Evolutionary conservation across 1,140 invertebrate species (phyloP).

Genomic region (Teleogryllus occipitalis): DNA sequence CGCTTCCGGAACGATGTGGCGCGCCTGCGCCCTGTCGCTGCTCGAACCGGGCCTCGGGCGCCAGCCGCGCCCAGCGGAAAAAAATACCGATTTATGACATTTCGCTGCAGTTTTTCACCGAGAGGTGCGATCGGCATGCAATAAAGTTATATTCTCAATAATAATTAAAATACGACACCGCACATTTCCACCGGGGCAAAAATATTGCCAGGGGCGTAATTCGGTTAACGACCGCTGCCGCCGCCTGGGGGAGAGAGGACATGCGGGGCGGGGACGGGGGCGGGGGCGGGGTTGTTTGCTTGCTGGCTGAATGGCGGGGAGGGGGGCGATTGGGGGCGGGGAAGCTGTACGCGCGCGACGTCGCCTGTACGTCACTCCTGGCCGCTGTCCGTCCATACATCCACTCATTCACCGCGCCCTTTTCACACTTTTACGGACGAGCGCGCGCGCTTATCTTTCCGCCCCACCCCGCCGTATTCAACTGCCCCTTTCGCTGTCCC

Average conservation of each 20-base stretch:
- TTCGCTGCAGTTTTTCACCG: not conserved
- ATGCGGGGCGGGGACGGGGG: too few relatives aligned
- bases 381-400: not conserved
- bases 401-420: not conserved
- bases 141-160: slow-evolving; percentile 1
- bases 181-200: not conserved
- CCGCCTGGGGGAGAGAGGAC: not conserved
- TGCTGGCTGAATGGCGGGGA: not conserved
- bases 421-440: not conserved
- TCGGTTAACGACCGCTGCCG: not conserved
- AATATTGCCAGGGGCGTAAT: not conserved
- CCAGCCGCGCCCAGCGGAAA: not conserved
- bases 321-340: too few relatives aligned
- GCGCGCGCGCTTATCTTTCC: not conserved
- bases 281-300: not conserved
- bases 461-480: not conserved
- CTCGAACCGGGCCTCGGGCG: too few relatives aligned
- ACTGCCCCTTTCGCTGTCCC: not conserved
- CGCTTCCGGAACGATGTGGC: too few relatives aligned
- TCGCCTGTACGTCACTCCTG: not conserved
- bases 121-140: not conserved
- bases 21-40: too few relatives aligned
- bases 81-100: not conserved
- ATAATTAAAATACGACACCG: slow-evolving; percentile 5
- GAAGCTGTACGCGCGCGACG: not conserved